A percentile compares a stretch with the other conserved stretches of the same genome.
phyloP scores from a whole-genome alignment of 2,113 vertebrate genomes.

The Strix uralensis region DNA sequence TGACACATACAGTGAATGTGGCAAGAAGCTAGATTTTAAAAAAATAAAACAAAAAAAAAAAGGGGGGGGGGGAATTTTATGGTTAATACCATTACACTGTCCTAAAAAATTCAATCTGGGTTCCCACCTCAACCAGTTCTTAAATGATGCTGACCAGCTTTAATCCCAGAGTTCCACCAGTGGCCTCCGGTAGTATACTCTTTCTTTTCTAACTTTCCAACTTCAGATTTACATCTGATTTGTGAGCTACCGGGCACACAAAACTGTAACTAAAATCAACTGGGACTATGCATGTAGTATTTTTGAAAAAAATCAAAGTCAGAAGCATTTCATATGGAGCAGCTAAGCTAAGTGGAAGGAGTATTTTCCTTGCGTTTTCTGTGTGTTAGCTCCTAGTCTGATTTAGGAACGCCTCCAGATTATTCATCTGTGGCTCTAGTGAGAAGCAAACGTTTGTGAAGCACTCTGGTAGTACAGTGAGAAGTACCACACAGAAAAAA shows the following conservation, averaged over 20 bases:
- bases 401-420: not conserved
- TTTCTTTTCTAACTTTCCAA: not conserved
- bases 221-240: not conserved
- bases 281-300: not conserved
- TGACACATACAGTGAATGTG: not conserved
- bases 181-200: not conserved
- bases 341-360: not conserved
- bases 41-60: not conserved
- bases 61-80: rapidly evolving
- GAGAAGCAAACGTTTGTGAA: conserved; percentile 38
- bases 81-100: not conserved
- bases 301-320: not conserved
- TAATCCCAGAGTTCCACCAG: not conserved
- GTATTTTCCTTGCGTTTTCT: not conserved
- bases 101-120: not conserved
- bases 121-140: not conserved
- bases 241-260: not conserved
- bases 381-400: not conserved
- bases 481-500: not conserved
- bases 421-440: not conserved
- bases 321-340: not conserved
- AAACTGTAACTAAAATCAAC: not conserved
- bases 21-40: not conserved
- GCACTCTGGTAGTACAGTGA: not conserved
- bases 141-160: not conserved